phyloP scores from a whole-genome alignment of 2,113 vertebrate genomes.

The Chionomys nivalis region DNA sequence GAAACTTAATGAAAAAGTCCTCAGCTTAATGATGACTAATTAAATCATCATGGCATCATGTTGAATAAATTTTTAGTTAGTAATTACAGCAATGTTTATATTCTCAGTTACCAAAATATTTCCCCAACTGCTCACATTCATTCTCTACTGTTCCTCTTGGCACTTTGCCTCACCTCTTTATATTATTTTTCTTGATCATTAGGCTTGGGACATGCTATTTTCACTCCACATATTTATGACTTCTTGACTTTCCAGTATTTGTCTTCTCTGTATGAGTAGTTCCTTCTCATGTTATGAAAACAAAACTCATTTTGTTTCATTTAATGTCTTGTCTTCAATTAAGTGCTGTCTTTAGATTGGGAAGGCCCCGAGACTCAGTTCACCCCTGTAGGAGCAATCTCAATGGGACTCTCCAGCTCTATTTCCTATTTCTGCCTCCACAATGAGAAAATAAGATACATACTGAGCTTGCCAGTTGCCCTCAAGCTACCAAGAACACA shows the following conservation, averaged over 20 bases:
- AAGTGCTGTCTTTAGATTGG: too few species aligned
- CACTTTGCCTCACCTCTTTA: background rate
- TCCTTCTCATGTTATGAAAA: too few species aligned
- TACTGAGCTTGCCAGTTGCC: too few species aligned
- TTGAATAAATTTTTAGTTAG: slow-evolving; percentile 13
- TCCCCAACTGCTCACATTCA: background rate
- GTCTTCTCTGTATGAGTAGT: too few species aligned
- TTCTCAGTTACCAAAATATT: background rate
- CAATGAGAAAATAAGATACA: too few species aligned
- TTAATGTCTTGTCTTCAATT: too few species aligned
- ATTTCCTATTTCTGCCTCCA: too few species aligned
- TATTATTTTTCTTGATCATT: background rate
- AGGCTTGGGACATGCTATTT: background rate
- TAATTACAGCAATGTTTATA: background rate
- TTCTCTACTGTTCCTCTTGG: background rate
- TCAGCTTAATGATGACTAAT: background rate
- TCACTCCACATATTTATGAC: background rate
- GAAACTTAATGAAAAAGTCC: background rate
- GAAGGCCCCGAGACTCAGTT: too few species aligned
- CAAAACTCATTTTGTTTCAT: too few species aligned
- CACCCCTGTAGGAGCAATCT: too few species aligned
- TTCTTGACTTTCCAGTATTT: background rate
- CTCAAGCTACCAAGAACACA: too few species aligned
- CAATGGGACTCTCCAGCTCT: too few species aligned
- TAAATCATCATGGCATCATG: background rate